Percentiles rank a stretch among this genome's conserved stretches.
Evolutionary conservation across 2,888 invertebrate species (phyloP).

Genomic region (Polyommatus icarus): DNA sequence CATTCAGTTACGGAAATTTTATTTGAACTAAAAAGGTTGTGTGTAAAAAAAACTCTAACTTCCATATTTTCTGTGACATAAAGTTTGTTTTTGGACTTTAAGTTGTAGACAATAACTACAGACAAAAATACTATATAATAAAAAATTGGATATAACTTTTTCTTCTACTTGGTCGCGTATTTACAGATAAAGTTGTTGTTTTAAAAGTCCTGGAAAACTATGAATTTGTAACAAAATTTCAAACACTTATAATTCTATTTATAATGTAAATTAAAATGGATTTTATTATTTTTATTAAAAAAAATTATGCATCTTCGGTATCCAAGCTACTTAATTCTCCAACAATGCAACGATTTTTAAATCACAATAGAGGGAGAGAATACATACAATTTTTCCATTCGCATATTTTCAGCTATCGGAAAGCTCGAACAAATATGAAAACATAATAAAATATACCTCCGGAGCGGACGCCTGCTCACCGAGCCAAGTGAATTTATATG

Average conservation of each 20-base stretch:
- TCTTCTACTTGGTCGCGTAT: too few relatives aligned
- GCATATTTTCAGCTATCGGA: slow-evolving; percentile 25
- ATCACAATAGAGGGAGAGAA: neutral
- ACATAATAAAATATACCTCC: slow-evolving; percentile 23
- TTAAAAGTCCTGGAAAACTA: too few relatives aligned
- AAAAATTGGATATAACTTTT: too few relatives aligned
- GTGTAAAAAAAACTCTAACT: neutral
- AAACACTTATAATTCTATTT: too few relatives aligned
- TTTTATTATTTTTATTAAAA: neutral
- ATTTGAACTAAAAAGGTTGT: neutral
- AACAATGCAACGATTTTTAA: neutral
- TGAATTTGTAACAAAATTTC: too few relatives aligned
- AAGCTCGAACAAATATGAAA: slow-evolving; percentile 19
- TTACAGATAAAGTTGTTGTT: too few relatives aligned
- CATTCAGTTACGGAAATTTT: neutral
- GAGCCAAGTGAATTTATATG: slow-evolving; percentile 43
- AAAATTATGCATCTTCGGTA: neutral
- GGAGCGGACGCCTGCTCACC: slow-evolving; percentile 35
- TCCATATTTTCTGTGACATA: too few relatives aligned
- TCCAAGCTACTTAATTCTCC: neutral
- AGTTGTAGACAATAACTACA: too few relatives aligned
- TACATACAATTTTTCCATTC: slow-evolving; percentile 13
- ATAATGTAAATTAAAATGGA: too few relatives aligned
- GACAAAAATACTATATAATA: too few relatives aligned
- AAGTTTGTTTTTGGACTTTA: too few relatives aligned